A percentile compares a stretch with the other conserved stretches of the same genome.
Evolutionary conservation across 2,888 invertebrate species (phyloP).

Genomic region (Papilio gigon): DNA sequence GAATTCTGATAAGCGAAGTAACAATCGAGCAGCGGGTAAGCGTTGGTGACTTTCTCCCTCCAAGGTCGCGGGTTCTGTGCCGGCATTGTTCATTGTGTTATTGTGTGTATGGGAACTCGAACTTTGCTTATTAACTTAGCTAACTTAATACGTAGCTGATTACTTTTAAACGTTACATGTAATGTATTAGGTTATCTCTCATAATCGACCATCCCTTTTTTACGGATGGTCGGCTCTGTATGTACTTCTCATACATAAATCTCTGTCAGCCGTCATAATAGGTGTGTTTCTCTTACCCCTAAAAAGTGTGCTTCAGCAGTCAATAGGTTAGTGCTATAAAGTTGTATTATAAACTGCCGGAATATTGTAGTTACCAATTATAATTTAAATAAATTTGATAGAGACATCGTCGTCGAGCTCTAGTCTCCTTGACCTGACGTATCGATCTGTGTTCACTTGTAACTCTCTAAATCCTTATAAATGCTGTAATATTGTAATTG

Average conservation of each 20-base stretch:
- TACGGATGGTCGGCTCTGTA: too few relatives aligned
- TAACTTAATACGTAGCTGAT: background rate
- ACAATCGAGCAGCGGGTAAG: slow-evolving; percentile 13
- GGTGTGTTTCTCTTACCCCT: too few relatives aligned
- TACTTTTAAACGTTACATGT: too few relatives aligned
- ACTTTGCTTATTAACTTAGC: background rate
- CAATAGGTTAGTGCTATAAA: too few relatives aligned
- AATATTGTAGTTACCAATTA: background rate
- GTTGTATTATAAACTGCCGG: background rate
- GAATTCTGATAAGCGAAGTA: background rate
- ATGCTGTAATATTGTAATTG: slow-evolving; percentile 32
- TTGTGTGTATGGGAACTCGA: slow-evolving; percentile 43
- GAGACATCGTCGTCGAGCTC: background rate
- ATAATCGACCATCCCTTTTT: too few relatives aligned
- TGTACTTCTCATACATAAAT: too few relatives aligned
- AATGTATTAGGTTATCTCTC: too few relatives aligned
- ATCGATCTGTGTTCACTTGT: slow-evolving; percentile 2
- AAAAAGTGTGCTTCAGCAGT: too few relatives aligned
- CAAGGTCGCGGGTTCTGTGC: slow-evolving; percentile 51
- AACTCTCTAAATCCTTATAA: slow-evolving; percentile 33
- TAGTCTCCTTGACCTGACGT: slow-evolving; percentile 17
- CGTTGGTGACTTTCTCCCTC: slow-evolving; percentile 48
- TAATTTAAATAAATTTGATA: background rate
- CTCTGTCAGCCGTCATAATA: too few relatives aligned
- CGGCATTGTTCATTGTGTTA: slow-evolving; percentile 53